Base-by-base conservation (phyloP, 1,140 invertebrate species). In the Drosophila ercepeae region DNA sequence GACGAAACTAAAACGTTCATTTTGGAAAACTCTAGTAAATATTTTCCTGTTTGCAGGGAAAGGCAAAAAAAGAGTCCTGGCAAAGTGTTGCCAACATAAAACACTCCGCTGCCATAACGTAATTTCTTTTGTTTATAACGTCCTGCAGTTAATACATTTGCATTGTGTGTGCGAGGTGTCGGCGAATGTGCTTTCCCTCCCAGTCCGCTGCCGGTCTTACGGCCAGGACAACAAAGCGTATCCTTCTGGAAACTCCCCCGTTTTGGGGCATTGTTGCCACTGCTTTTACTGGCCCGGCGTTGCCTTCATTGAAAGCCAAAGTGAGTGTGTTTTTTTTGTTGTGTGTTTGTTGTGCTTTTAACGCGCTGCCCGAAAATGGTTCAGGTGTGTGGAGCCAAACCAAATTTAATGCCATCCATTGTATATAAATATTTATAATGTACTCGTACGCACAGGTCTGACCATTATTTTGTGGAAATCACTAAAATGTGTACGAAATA, bases 121-220 rank as follows among this genome's bases (percentile, higher is more conserved):
- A 86, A 86, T 84, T 81, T 79, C 81, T 86, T 84, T 84, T 84
- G 76, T 78, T 81, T 86, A 76, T 69, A 73, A 61, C 61, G 70
- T 67, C 72, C 81, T 71, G 72, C 81, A 86, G 81, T 86, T 86
- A 76, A 86, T 86, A 76, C 82, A 67, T 67, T 67, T 67, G 63
- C 63, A 67, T 67, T 67, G 63, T 65, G 48, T 67, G 46, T 65
- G 36, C 36, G 60, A 67, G 63, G 46, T 65, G 61, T 67, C 18
- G 39, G 60, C 8, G 42, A 63, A 32, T 42, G 34, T n/a, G n/a
- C n/a, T n/a, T n/a, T n/a, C 60, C 32, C 63, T 16, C 61, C 63
- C n/a, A 21, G 7, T 42, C 63, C 59, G n/a, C n/a, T 29, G n/a
- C 13, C 55, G 27, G n/a, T 21, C 29, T 19, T 46, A 52, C 45